Base-by-base conservation (phyloP, 1,140 invertebrate genomes). In the Oreohelix idahoensis region DNA sequence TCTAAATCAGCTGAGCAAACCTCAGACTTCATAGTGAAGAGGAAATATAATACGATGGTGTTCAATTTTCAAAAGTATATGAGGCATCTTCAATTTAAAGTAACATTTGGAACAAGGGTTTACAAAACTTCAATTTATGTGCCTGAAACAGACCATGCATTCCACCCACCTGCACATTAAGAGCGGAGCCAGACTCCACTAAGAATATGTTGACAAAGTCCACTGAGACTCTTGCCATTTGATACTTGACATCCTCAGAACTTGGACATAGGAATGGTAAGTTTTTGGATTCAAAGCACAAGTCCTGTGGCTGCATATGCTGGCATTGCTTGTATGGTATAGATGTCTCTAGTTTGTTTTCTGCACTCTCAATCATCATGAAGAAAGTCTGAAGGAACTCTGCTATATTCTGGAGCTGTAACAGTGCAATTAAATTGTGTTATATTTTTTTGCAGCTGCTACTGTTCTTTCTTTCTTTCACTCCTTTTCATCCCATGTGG, bases 181-280 rank as follows among this genome's bases (percentile, higher is more conserved):
- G 93, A 0, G 96, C 96, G 15, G 96, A 97, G 29, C 96, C 96
- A 36, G 94, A 94, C 92, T 99, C 98, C 51, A 98, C 96, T 8
- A 99, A 91, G 93, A 97, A 97, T 10, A 99, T 93, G 93, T 98
- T 97, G 10, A 99, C 93, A 0, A 96, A 95, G 93, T 99, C 98
- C 36, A 99, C 94, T 0, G 97, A 96, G 0, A 98, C 93, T 36
- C 98, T 94, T 11, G 96, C 96, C 95, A 99, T 97, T 88, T 96
- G 95, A 90, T 99, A 99, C 90, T 99, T 99, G 45, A 99, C 96
- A 89, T 98, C 96, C 87, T 97, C 97, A 0, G 95, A 94, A 63
- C 95, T 95, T 13, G 97, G 97, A 92, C 97, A 98, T 35, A 86
- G 87, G 51, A 95, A 89, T 20, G 86, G 87, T 79, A 89, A 76